phyloP scores from a whole-genome alignment of 2,113 vertebrate species.

The Nansenia antarctica region DNA sequence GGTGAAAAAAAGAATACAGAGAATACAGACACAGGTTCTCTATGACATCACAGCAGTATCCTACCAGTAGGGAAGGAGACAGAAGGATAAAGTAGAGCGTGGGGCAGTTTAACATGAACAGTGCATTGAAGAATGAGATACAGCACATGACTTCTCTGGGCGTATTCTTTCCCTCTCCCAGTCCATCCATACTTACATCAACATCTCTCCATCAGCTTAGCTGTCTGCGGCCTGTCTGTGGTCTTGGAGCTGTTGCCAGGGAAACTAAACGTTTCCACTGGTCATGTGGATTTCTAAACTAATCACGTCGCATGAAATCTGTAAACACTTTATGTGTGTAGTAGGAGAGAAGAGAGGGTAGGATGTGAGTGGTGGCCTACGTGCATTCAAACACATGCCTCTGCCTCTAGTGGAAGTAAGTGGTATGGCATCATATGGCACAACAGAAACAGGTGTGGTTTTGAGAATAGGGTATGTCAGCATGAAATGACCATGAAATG shows the following conservation, averaged over 20 bases:
- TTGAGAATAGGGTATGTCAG: no score
- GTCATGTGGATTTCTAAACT: neutral
- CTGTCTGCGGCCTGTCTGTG: neutral
- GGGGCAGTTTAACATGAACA: no score
- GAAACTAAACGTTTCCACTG: constrained; percentile 1
- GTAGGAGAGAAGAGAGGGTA: neutral
- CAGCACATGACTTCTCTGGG: neutral
- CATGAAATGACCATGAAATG: no score
- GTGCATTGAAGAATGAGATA: no score
- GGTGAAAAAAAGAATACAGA: no score
- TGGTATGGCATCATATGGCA: neutral
- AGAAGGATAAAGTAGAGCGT: no score
- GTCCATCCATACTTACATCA: neutral
- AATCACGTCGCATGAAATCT: constrained; percentile 23
- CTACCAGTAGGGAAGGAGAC: no score
- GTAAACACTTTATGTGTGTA: neutral
- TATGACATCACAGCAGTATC: no score
- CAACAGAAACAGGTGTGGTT: neutral
- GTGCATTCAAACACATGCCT: neutral
- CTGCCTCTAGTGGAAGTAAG: neutral
- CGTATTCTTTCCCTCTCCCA: no score
- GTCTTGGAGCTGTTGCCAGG: neutral
- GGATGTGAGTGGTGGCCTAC: neutral
- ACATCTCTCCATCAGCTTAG: neutral
- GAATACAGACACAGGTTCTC: no score